These are phyloP conservation scores for Lasioglossum albipes DNA, from an alignment of 1,140 invertebrate genomes.

Conservation along the genomic window DNA sequence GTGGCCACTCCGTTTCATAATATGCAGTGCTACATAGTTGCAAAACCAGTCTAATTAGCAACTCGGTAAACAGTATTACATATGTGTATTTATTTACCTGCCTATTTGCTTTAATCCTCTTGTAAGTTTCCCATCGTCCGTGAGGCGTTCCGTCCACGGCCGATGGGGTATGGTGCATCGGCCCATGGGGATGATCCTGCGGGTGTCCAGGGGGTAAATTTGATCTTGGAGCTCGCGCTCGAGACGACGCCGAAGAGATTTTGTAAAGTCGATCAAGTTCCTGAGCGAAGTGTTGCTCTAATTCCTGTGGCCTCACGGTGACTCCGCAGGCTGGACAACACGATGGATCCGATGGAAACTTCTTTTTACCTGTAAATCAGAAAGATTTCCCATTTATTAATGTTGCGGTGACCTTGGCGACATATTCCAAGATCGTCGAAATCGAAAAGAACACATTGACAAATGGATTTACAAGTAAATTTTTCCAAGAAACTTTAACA, in stretches of 20 bases:
- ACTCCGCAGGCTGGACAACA: constrained; percentile 91
- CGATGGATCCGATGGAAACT: constrained; percentile 82
- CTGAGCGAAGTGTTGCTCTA: constrained; percentile 87
- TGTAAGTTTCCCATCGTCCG: constrained; percentile 91
- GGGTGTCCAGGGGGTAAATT: constrained; percentile 76
- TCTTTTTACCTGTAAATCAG: constrained; percentile 77
- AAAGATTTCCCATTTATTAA: neutral
- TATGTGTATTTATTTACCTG: constrained; percentile 81
- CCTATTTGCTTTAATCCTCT: constrained; percentile 89
- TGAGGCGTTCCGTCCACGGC: constrained; percentile 84
- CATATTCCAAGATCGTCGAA: too few relatives aligned
- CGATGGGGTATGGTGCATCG: constrained; percentile 78
- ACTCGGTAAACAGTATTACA: neutral
- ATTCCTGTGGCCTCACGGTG: constrained; percentile 86
- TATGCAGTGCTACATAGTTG: too few relatives aligned
- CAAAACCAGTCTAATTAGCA: too few relatives aligned
- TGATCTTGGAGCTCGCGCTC: constrained; percentile 78
- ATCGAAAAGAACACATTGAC: too few relatives aligned
- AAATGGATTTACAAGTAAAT: too few relatives aligned
- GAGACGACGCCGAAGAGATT: constrained; percentile 78
- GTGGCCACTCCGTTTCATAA: too few relatives aligned
- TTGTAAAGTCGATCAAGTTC: constrained; percentile 89
- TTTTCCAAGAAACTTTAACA: too few relatives aligned
- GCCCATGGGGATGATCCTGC: constrained; percentile 79
- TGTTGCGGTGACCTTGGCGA: too few relatives aligned